These are phyloP conservation scores for Drosophila obscura DNA, from an alignment of 1,140 invertebrate species.

Conservation along the genomic window DNA sequence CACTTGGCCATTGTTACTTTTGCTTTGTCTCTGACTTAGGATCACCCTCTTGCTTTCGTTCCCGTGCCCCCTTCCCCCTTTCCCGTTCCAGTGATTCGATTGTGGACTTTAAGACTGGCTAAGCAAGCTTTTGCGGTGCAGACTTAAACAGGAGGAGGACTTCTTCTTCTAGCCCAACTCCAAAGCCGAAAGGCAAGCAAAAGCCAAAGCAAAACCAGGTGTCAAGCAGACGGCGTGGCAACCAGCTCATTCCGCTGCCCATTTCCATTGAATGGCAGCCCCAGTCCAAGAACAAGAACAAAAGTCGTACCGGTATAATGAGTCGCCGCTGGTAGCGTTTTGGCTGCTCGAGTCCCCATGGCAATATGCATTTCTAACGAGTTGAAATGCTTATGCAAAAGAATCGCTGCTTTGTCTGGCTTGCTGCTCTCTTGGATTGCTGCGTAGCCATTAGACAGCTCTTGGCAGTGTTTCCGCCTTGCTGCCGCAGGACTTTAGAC, in stretches of 20 bases:
- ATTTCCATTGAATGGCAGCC: slow-evolving; percentile 21
- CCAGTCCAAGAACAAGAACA: slow-evolving; percentile 43
- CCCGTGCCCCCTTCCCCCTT: slow-evolving; percentile 4
- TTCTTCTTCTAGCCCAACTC: not conserved
- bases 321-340: slow-evolving; percentile 54
- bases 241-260: slow-evolving; percentile 26
- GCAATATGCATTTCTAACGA: slow-evolving; percentile 65
- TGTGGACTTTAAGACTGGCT: slow-evolving; percentile 67
- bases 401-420: slow-evolving; percentile 42
- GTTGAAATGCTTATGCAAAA: slow-evolving; percentile 50
- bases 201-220: slow-evolving; percentile 33
- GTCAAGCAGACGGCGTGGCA: slow-evolving; percentile 52
- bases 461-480: slow-evolving; percentile 67
- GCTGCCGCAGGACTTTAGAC: slow-evolving; percentile 67
- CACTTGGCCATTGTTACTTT: slow-evolving; percentile 74
- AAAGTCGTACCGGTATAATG: slow-evolving; percentile 62
- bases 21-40: slow-evolving; percentile 61
- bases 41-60: slow-evolving; percentile 47
- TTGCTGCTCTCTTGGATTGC: slow-evolving; percentile 45
- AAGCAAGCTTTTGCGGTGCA: slow-evolving; percentile 74
- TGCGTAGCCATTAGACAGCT: slow-evolving; percentile 81
- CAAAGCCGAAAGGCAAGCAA: not conserved
- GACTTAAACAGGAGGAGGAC: slow-evolving; percentile 38
- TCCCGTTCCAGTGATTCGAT: not conserved
- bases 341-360: slow-evolving; percentile 59